Evolutionary conservation across 2,113 vertebrate genomes (phyloP).

Genomic region (Hirundichthys speculiger): DNA sequence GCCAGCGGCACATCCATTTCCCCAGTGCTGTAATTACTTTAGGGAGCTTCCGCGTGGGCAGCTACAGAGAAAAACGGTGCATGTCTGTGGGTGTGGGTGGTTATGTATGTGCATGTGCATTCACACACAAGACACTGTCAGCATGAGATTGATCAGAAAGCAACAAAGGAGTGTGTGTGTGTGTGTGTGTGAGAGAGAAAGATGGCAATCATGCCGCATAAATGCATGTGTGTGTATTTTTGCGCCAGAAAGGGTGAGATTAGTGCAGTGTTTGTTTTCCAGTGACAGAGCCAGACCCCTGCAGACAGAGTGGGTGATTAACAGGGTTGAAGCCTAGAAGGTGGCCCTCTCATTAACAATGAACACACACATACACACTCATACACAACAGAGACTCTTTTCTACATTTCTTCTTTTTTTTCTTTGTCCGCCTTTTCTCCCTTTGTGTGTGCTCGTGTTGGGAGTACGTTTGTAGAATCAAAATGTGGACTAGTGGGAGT

Average conservation of each 20-base stretch:
- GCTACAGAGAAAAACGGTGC: slow-evolving; percentile 30
- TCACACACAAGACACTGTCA: slow-evolving; percentile 11
- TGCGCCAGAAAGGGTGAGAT: slow-evolving; percentile 25
- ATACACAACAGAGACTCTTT: slow-evolving; percentile 36
- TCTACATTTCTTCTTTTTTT: slow-evolving; percentile 34
- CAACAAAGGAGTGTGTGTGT: slow-evolving; percentile 20
- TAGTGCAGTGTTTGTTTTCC: slow-evolving; percentile 71
- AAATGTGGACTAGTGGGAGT: background rate
- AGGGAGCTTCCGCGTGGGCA: slow-evolving; percentile 73
- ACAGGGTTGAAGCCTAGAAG: slow-evolving; percentile 75
- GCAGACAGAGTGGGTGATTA: slow-evolving; percentile 79
- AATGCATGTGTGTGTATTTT: background rate
- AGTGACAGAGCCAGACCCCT: slow-evolving; percentile 71
- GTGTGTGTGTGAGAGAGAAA: slow-evolving; percentile 11
- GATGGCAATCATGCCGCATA: slow-evolving; percentile 6
- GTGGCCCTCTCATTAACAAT: slow-evolving; percentile 79
- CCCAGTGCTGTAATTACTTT: slow-evolving; percentile 81
- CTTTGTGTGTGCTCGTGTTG: slow-evolving; percentile 5
- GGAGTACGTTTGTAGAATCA: slow-evolving; percentile 10
- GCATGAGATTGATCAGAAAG: slow-evolving; percentile 38
- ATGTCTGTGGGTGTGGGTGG: slow-evolving; percentile 12
- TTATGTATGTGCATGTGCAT: slow-evolving; percentile 15
- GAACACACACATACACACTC: slow-evolving; percentile 42
- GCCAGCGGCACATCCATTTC: slow-evolving; percentile 72
- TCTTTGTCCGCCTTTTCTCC: slow-evolving; percentile 24